A percentile compares a stretch with the other conserved stretches of the same genome.
These are phyloP conservation scores for Chaetodon trifascialis DNA, from an alignment of 2,113 vertebrate species.

Conservation along the genomic window DNA sequence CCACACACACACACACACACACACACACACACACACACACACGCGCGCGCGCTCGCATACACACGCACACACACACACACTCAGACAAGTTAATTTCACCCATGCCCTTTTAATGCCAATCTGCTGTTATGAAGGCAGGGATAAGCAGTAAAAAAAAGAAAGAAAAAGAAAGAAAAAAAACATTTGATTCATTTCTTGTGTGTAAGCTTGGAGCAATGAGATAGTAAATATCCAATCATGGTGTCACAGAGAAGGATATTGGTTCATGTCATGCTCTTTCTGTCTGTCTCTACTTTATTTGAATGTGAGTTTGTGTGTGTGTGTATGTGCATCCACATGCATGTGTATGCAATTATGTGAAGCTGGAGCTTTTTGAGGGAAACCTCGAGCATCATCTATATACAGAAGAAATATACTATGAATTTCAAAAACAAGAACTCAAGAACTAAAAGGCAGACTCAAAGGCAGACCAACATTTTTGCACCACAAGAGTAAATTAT, in stretches of 20 bases:
- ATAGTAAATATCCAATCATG: slow-evolving; percentile 69
- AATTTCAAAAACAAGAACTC: not conserved
- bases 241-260: slow-evolving; percentile 61
- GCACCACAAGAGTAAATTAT: too few species aligned
- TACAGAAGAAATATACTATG: not conserved
- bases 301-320: slow-evolving; percentile 18
- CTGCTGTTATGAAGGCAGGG: slow-evolving; percentile 59
- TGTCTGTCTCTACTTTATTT: slow-evolving; percentile 45
- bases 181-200: slow-evolving; percentile 44
- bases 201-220: slow-evolving; percentile 57
- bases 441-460: not conserved
- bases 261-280: slow-evolving; percentile 53
- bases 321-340: not conserved
- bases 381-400: not conserved
- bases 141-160: slow-evolving; percentile 39
- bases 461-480: not conserved
- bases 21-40: slow-evolving; percentile 3
- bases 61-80: slow-evolving; percentile 6
- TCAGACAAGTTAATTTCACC: slow-evolving; percentile 65
- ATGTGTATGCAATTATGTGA: slow-evolving; percentile 12
- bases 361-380: not conserved
- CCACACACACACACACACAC: slow-evolving; percentile 18
- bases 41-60: slow-evolving; percentile 7
- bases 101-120: slow-evolving; percentile 65
- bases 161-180: not conserved